Conservation (phyloP, 2,113 vertebrate species). For the Bos javanicus region DNA sequence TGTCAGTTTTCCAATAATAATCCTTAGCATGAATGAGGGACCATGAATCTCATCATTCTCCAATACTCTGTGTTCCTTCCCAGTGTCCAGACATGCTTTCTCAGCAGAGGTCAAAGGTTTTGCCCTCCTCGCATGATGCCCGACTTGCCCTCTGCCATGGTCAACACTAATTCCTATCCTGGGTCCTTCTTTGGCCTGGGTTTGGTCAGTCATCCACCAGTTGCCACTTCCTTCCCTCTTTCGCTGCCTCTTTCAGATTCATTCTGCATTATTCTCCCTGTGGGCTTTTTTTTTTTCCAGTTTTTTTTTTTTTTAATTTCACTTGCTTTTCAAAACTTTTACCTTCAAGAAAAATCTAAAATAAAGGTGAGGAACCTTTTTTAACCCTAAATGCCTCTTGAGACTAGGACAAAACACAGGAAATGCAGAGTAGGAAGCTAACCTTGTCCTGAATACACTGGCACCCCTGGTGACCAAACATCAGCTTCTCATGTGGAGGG, state of each 20-base stretch:
- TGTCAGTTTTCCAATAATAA: background rate
- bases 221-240: background rate
- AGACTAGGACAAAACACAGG: background rate
- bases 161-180: background rate
- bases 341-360: background rate
- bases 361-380: background rate
- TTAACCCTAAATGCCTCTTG: background rate
- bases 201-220: background rate
- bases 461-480: background rate
- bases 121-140: fast-evolving
- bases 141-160: fast-evolving
- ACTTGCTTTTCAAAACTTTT: conserved; percentile 12
- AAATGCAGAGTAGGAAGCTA: background rate
- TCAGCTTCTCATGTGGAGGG: background rate
- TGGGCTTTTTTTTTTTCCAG: background rate
- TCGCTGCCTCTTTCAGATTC: background rate
- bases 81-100: background rate
- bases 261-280: background rate
- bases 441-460: too few species aligned
- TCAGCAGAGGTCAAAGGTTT: background rate
- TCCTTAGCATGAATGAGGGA: background rate
- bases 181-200: background rate
- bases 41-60: background rate
- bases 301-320: background rate
- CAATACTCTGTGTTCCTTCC: background rate